Evolutionary conservation across 2,888 invertebrate species (phyloP), one percentile per base, ranked within the genome.

Genomic region (Xanthostigma xanthostigma): DNA sequence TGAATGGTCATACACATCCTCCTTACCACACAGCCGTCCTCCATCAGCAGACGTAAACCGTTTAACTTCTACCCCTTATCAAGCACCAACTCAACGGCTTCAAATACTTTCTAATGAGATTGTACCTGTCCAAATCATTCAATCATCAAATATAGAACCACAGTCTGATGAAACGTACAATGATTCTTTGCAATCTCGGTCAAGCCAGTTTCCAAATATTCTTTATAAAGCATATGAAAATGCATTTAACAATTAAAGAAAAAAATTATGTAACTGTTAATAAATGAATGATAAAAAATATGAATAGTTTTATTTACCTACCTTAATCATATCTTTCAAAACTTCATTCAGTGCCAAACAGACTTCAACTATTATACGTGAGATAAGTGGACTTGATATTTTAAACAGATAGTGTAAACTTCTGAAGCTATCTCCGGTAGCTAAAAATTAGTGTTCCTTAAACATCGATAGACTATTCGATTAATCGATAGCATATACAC

Each of bases 351-450:
- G 48, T 50, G 60, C 59, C 53, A 34, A 41, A 46, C 54, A 60
- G 34, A 60, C 58, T 55, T 60, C 59, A 36, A 47, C 55, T 33
- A 59, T 53, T 34, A 58, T 61, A 55, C 1, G 46, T 54, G 58
- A 59, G 48, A 61, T 60, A 1, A 49, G 10, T 36, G 49, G 43
- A 27, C 13, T 44, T 9, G 59, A 60, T 37, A 60, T 52, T 56
- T 59, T 60, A 46, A 59, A 61, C 41, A 58, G 46, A 36, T 48
- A 52, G 12, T 49, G 51, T n/a, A n/a, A n/a, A n/a, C n/a, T n/a
- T n/a, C n/a, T n/a, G n/a, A n/a, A n/a, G n/a, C n/a, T n/a, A n/a
- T n/a, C n/a, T n/a, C n/a, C n/a, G n/a, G n/a, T n/a, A n/a, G n/a
- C n/a, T n/a, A n/a, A n/a, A n/a, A n/a, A n/a, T n/a, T 6, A 6